Conservation (phyloP, 2,888 invertebrate genomes). For the Drosophila tripunctata region DNA sequence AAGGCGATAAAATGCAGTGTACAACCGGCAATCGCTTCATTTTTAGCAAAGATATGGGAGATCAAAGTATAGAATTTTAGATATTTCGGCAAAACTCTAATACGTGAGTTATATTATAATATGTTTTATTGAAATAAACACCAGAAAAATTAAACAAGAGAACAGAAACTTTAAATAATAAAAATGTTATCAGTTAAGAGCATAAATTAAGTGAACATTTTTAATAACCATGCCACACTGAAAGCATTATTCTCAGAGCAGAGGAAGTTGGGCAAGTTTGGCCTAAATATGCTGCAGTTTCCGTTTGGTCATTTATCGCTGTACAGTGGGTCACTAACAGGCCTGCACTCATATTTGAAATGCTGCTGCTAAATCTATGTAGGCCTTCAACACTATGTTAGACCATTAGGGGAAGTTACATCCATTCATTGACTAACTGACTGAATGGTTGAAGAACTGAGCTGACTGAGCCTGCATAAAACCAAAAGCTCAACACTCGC, state of each 20-base stretch:
- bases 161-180: no score
- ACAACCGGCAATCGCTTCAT: no score
- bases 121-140: no score
- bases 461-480: conserved; percentile 42
- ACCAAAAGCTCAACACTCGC: conserved; percentile 40
- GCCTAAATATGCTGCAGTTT: neutral
- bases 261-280: neutral
- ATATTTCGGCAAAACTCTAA: no score
- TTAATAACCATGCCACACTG: no score
- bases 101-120: no score
- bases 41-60: no score
- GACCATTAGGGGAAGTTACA: conserved; percentile 51
- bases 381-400: conserved; percentile 67
- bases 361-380: conserved; percentile 64
- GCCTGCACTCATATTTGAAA: conserved; percentile 47
- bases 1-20: no score
- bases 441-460: conserved; percentile 32
- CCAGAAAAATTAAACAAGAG: no score
- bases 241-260: neutral
- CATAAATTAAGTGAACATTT: no score
- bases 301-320: conserved; percentile 18
- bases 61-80: no score
- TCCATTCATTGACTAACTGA: conserved; percentile 27
- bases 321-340: conserved; percentile 43
- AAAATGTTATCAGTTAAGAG: no score